These are phyloP conservation scores for Ariolimax columbianus DNA, from an alignment of 2,888 invertebrate genomes.

Conservation along the genomic window DNA sequence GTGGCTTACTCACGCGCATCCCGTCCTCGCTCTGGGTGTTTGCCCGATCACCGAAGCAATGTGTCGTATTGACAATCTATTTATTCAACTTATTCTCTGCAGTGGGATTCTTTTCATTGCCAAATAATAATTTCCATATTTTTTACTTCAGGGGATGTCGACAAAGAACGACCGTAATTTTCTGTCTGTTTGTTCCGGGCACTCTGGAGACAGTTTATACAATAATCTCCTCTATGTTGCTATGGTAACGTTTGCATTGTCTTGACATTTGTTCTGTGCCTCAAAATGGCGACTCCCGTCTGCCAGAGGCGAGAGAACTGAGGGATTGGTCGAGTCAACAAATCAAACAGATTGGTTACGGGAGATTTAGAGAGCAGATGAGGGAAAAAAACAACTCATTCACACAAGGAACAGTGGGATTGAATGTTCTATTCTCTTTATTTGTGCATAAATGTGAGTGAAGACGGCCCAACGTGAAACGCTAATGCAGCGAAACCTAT, in stretches of 20 bases:
- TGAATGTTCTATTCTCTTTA: neutral
- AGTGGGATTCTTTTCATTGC: conserved; percentile 42
- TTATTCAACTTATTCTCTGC: conserved; percentile 18
- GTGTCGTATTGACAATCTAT: neutral
- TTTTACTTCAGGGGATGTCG: conserved; percentile 1
- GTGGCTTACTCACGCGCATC: too few species aligned
- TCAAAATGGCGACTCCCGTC: conserved; percentile 41
- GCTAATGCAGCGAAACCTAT: neutral
- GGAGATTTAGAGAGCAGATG: too few species aligned
- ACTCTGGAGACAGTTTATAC: conserved; percentile 44
- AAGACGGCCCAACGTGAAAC: neutral
- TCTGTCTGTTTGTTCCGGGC: conserved; percentile 36
- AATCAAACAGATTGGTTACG: neutral
- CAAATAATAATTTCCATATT: conserved; percentile 50
- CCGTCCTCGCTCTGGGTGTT: too few species aligned
- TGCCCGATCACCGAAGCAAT: neutral
- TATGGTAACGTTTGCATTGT: conserved; percentile 48
- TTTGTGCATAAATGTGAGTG: neutral
- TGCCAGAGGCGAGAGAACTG: conserved; percentile 17
- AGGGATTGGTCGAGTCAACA: conserved; percentile 18
- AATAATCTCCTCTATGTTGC: conserved; percentile 27
- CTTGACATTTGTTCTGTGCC: conserved; percentile 35
- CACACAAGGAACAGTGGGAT: too few species aligned
- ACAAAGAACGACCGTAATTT: conserved; percentile 48
- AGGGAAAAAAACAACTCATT: neutral